These are phyloP conservation scores for Drosophila prostipennis DNA, from an alignment of 2,888 invertebrate genomes.

Conservation along the genomic window DNA sequence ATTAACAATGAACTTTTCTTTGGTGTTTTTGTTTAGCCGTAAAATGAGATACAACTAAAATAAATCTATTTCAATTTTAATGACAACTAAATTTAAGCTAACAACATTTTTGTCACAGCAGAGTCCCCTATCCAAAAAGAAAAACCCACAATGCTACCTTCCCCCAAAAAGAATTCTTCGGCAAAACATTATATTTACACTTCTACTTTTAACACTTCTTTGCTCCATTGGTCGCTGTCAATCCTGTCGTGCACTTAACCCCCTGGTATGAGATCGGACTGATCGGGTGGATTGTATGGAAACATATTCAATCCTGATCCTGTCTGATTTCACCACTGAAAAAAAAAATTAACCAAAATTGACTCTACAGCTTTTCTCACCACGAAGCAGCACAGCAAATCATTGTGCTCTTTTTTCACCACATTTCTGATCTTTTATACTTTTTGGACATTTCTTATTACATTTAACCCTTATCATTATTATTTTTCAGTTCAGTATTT, in stretches of 20 bases:
- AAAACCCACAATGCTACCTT: constrained; percentile 1
- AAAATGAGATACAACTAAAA: constrained; percentile 15
- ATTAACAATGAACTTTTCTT: constrained; percentile 16
- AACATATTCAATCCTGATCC: neutral
- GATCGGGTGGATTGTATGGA: neutral
- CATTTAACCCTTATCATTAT: too few species aligned
- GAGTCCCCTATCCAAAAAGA: neutral
- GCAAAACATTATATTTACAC: neutral
- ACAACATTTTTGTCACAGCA: constrained; percentile 64
- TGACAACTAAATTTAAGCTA: constrained; percentile 67
- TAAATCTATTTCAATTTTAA: constrained; percentile 29
- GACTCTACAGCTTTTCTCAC: neutral
- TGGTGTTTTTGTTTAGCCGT: constrained; percentile 37
- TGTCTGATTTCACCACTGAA: neutral
- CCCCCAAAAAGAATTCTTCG: constrained; percentile 3
- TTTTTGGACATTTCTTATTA: too few species aligned
- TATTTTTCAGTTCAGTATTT: neutral
- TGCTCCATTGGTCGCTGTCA: constrained; percentile 20
- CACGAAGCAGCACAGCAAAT: neutral
- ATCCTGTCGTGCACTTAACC: constrained; percentile 5
- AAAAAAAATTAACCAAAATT: neutral
- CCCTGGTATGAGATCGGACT: constrained; percentile 1
- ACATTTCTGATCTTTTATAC: too few species aligned
- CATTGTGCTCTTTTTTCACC: neutral
- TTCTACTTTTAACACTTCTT: constrained; percentile 12